These are phyloP conservation scores for Diadema setosum DNA, from an alignment of 35 echinoderm and acorn worm genomes.

Conservation along the genomic window DNA sequence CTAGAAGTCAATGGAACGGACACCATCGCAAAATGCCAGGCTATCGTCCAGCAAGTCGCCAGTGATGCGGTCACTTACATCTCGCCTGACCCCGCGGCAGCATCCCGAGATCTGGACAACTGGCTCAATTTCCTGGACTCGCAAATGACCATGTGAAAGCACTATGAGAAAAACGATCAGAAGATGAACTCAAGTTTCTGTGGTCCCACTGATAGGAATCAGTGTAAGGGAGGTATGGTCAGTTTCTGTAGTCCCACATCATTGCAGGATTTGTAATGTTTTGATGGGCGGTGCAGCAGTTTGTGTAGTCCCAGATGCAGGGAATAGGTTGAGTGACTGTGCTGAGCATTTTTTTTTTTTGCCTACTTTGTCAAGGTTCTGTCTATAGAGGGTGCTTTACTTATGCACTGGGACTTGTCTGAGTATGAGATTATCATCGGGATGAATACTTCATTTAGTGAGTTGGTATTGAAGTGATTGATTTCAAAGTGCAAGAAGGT, in stretches of 20 bases:
- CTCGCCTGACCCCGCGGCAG: slow-evolving; percentile 33
- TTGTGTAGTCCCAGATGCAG: background rate
- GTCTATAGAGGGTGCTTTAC: too few species aligned
- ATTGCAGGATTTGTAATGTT: background rate
- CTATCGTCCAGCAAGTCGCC: slow-evolving; percentile 31
- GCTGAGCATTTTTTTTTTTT: background rate
- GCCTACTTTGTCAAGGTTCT: too few species aligned
- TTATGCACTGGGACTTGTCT: too few species aligned
- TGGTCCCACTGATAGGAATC: background rate
- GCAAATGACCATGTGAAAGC: slow-evolving; percentile 78
- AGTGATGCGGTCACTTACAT: slow-evolving; percentile 24
- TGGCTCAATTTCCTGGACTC: slow-evolving; percentile 74
- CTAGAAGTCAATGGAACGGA: slow-evolving; percentile 72
- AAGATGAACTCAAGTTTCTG: too few species aligned
- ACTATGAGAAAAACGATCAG: too few species aligned
- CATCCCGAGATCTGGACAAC: slow-evolving; percentile 39
- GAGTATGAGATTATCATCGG: too few species aligned
- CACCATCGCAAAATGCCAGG: slow-evolving; percentile 58
- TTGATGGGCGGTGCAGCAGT: background rate
- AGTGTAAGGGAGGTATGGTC: background rate
- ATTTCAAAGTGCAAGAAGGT: too few species aligned
- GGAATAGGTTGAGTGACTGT: background rate
- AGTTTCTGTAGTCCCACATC: background rate
- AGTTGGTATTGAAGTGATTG: too few species aligned
- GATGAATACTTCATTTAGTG: too few species aligned